Evolutionary conservation across 2,888 invertebrate genomes (phyloP).

Genomic region (Brachyptera risi): DNA sequence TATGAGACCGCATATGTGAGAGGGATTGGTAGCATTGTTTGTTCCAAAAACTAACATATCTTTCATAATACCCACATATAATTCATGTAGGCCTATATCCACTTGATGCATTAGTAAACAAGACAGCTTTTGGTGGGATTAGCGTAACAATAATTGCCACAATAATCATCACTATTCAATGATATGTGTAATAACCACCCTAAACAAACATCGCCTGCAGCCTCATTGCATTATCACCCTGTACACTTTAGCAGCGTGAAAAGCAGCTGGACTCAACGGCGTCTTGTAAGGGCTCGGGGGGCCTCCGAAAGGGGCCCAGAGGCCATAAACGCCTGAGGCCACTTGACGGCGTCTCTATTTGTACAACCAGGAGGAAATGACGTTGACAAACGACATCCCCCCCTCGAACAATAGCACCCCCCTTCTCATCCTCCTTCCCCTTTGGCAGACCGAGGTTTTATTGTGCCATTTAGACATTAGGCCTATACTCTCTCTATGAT

Average conservation of each 20-base stretch:
- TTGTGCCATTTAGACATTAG: slow-evolving; percentile 12
- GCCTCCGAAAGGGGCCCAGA: neutral
- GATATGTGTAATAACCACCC: neutral
- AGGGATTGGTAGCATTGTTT: too few relatives aligned
- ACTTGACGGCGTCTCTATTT: slow-evolving; percentile 11
- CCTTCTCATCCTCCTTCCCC: slow-evolving; percentile 7
- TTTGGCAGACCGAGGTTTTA: slow-evolving; percentile 4
- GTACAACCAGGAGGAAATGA: slow-evolving; percentile 6
- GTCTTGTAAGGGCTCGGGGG: neutral
- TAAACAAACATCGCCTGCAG: neutral
- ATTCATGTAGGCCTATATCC: too few relatives aligned
- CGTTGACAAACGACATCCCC: slow-evolving; percentile 10
- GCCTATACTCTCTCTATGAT: neutral
- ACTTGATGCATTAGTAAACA: too few relatives aligned
- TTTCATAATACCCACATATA: too few relatives aligned
- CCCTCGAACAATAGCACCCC: slow-evolving; percentile 7
- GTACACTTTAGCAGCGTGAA: neutral
- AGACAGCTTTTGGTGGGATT: too few relatives aligned
- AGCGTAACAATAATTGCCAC: too few relatives aligned
- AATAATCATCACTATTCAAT: too few relatives aligned
- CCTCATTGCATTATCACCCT: neutral
- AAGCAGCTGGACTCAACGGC: neutral
- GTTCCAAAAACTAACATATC: too few relatives aligned
- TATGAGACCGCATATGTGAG: too few relatives aligned
- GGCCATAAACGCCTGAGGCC: slow-evolving; percentile 1